Evolutionary conservation across 2,797 vertebrate species (phyloP).

Genomic region (Enteromius treurensis): DNA sequence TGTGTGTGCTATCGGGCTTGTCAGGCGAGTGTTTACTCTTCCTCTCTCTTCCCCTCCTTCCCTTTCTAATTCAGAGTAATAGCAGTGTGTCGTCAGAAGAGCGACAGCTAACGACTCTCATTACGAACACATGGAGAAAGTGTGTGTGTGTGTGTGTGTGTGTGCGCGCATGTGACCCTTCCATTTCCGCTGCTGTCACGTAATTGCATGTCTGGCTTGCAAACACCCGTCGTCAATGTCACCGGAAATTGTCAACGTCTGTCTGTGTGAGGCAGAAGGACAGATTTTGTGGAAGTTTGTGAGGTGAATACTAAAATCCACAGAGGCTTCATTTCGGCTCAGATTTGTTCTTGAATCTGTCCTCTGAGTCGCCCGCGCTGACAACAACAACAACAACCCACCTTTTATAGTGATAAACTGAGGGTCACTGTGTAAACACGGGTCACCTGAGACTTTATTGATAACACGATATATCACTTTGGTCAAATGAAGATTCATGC

Average conservation of each 20-base stretch:
- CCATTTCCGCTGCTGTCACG: slow-evolving; percentile 60
- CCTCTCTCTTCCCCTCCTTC: slow-evolving; percentile 49
- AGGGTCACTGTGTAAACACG: slow-evolving; percentile 16
- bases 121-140: slow-evolving; percentile 57
- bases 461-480: background rate
- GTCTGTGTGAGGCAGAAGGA: slow-evolving; percentile 10
- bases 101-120: slow-evolving; percentile 63
- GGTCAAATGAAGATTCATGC: background rate
- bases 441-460: background rate
- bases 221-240: slow-evolving; percentile 63
- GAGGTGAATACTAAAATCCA: slow-evolving; percentile 51
- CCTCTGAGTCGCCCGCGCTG: background rate
- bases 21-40: slow-evolving; percentile 60
- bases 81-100: slow-evolving; percentile 54
- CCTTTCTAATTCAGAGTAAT: slow-evolving; percentile 67
- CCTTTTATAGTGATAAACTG: slow-evolving; percentile 19
- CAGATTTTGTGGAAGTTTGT: slow-evolving; percentile 37
- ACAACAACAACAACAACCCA: slow-evolving; percentile 1
- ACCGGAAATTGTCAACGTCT: slow-evolving; percentile 49
- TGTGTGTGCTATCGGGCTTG: slow-evolving; percentile 42
- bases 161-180: slow-evolving; percentile 40
- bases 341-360: slow-evolving; percentile 27
- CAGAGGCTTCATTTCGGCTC: slow-evolving; percentile 19
- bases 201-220: slow-evolving; percentile 65
- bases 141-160: slow-evolving; percentile 19